These are phyloP conservation scores for Meloe dianella DNA, from an alignment of 2,888 invertebrate species.

Conservation along the genomic window DNA sequence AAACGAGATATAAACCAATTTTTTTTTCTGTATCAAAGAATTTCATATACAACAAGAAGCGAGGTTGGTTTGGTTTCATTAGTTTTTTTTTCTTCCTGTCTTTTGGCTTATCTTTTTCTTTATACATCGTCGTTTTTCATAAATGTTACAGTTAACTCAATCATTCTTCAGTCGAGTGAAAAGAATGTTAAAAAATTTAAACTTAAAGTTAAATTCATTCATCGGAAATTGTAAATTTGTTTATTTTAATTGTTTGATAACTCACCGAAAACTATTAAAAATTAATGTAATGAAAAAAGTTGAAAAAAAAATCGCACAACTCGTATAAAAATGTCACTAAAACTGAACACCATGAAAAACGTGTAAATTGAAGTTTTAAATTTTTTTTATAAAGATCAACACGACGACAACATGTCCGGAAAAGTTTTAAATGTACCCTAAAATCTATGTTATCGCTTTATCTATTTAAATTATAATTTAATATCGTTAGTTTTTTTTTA, in stretches of 20 bases:
- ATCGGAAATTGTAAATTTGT: not conserved
- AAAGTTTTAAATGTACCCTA: constrained; percentile 10
- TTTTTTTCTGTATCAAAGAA: constrained; percentile 6
- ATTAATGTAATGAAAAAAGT: constrained; percentile 14
- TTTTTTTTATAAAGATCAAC: constrained; percentile 26
- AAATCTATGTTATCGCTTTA: constrained; percentile 14
- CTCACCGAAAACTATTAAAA: not conserved
- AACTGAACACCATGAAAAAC: constrained; percentile 21
- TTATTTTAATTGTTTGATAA: not conserved
- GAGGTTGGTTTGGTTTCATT: constrained; percentile 3
- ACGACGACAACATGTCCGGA: constrained; percentile 17
- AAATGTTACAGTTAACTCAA: constrained; percentile 1
- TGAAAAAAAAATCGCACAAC: no score
- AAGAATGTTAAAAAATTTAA: not conserved
- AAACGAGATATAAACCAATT: constrained; percentile 4
- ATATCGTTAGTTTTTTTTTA: not conserved
- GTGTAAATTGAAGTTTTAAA: constrained; percentile 20
- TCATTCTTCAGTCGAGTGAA: not conserved
- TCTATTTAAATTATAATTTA: not conserved
- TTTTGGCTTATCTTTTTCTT: constrained; percentile 5
- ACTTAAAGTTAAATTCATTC: not conserved
- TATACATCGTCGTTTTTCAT: constrained; percentile 2
- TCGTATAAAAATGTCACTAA: constrained; percentile 20
- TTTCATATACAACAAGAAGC: constrained; percentile 3
- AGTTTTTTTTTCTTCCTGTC: not conserved